Percentiles rank a stretch among this genome's conserved stretches.
Conservation (phyloP, 2,888 invertebrate genomes). For the Drosophila paracracens region DNA sequence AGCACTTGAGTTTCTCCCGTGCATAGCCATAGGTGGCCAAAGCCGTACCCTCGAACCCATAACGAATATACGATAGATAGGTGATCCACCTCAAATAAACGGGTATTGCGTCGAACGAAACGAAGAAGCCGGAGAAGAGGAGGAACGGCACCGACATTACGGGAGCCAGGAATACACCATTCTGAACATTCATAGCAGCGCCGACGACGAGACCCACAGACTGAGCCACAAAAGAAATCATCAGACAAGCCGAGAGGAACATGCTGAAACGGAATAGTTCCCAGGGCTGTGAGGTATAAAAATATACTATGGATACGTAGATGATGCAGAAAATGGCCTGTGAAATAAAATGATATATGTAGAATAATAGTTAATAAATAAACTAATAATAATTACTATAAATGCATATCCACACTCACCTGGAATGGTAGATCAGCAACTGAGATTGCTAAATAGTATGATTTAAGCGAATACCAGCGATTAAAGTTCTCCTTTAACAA, state of each 20-base stretch:
- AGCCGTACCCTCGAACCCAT: conserved; percentile 97
- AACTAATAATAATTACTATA: not conserved
- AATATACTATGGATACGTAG: conserved; percentile 96
- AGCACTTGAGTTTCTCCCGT: conserved; percentile 92
- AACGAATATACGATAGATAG: conserved; percentile 96
- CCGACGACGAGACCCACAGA: conserved; percentile 97
- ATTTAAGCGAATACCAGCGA: conserved; percentile 97
- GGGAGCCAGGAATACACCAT: conserved; percentile 97
- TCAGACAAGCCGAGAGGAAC: conserved; percentile 94
- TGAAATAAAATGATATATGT: conserved; percentile 71
- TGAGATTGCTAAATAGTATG: conserved; percentile 97
- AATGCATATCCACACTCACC: conserved; percentile 86
- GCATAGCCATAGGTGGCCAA: conserved; percentile 95
- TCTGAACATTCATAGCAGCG: conserved; percentile 97
- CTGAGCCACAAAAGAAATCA: conserved; percentile 97
- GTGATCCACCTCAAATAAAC: conserved; percentile 97
- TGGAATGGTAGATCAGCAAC: conserved; percentile 99
- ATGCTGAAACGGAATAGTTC: conserved; percentile 93
- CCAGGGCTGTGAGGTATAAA: conserved; percentile 96
- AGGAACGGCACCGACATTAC: conserved; percentile 98
- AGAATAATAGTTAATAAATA: conserved; percentile 7
- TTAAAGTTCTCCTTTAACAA: conserved; percentile 97
- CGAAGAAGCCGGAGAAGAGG: conserved; percentile 98
- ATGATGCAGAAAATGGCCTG: conserved; percentile 97
- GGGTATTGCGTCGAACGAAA: conserved; percentile 98